Conservation (phyloP, 2,888 invertebrate genomes). For the Punctoribates punctum region DNA sequence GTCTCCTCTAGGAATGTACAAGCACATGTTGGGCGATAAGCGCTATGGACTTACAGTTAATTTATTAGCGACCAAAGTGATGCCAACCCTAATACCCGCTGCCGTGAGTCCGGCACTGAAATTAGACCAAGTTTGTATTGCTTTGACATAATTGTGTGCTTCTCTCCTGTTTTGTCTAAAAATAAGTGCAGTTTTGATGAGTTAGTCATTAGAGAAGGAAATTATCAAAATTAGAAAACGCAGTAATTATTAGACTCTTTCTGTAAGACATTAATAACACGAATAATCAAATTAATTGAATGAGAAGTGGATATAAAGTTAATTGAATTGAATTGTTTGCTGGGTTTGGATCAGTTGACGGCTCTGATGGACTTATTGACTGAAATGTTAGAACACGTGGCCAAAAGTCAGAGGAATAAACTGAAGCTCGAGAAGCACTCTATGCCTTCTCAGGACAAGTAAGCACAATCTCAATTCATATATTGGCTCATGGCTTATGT, state of each 20-base stretch:
- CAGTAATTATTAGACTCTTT: neutral
- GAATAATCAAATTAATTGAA: neutral
- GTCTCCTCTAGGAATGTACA: constrained; percentile 73
- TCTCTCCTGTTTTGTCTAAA: too few species aligned
- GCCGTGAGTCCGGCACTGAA: constrained; percentile 81
- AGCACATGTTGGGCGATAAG: constrained; percentile 81
- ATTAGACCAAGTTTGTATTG: constrained; percentile 66
- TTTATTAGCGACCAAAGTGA: constrained; percentile 86
- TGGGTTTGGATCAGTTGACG: constrained; percentile 53
- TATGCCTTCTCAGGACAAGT: constrained; percentile 55
- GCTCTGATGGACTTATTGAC: constrained; percentile 75
- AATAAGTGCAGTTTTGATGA: too few species aligned
- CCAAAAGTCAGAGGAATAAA: constrained; percentile 77
- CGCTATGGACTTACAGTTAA: constrained; percentile 84
- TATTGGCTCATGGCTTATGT: neutral
- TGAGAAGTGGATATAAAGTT: too few species aligned
- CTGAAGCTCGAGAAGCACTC: constrained; percentile 76
- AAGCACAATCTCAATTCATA: constrained; percentile 41
- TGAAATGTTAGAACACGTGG: constrained; percentile 70
- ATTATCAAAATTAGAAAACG: neutral
- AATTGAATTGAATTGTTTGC: too few species aligned
- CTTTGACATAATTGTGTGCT: constrained; percentile 41
- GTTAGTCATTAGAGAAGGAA: too few species aligned
- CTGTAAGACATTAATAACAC: neutral
- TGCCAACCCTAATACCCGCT: constrained; percentile 86